Percentiles rank a stretch among this genome's conserved stretches.
phyloP scores from a whole-genome alignment of 2,888 invertebrate genomes.

The Pandemis heparana region DNA sequence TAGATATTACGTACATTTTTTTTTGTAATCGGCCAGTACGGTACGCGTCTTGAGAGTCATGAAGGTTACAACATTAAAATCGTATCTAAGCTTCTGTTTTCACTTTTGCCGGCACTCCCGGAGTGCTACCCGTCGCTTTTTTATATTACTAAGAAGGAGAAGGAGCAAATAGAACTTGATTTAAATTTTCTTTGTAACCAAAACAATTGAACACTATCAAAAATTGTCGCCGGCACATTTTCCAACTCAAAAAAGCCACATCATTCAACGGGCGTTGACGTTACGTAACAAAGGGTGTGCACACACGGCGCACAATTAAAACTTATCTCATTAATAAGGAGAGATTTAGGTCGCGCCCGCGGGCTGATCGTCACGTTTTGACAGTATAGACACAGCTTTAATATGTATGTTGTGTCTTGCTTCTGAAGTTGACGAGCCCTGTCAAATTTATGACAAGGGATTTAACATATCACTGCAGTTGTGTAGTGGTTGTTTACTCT shows the following conservation, averaged over 20 bases:
- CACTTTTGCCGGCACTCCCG: too few species aligned
- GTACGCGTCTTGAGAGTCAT: too few species aligned
- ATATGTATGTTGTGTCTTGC: conserved; percentile 47
- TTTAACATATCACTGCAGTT: conserved; percentile 6
- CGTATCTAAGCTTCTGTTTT: too few species aligned
- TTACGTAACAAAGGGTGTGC: conserved; percentile 26
- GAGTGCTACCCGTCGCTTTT: too few species aligned
- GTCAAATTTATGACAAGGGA: conserved; percentile 37
- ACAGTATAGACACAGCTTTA: conserved; percentile 33
- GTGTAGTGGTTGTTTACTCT: neutral
- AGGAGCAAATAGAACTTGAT: too few species aligned
- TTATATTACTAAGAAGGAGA: too few species aligned
- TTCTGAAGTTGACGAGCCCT: conserved; percentile 6
- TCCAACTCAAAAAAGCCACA: conserved; percentile 23
- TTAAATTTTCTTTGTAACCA: neutral
- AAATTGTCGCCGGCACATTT: conserved; percentile 12
- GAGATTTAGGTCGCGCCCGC: conserved; percentile 40
- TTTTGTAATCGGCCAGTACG: too few species aligned
- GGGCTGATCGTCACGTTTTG: conserved; percentile 29
- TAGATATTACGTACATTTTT: too few species aligned
- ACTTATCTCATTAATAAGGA: conserved; percentile 53
- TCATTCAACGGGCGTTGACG: conserved; percentile 14
- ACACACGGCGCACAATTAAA: conserved; percentile 51
- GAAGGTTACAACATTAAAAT: too few species aligned
- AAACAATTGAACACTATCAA: conserved; percentile 14